These are phyloP conservation scores for Drosophila ficusphila DNA, from an alignment of 1,140 invertebrate species.

Conservation along the genomic window DNA sequence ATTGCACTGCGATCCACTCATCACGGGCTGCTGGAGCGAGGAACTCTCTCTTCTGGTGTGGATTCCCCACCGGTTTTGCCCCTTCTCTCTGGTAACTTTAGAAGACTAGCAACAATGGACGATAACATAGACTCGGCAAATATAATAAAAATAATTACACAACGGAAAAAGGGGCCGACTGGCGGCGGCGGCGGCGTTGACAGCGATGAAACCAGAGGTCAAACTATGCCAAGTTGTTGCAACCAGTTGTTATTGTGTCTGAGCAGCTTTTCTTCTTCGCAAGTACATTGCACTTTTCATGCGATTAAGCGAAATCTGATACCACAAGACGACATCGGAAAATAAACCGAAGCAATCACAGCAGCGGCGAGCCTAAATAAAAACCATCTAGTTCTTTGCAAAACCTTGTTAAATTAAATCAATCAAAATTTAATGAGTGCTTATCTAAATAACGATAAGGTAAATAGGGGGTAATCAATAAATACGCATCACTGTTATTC, in stretches of 20 bases:
- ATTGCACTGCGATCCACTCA: slow-evolving; percentile 37
- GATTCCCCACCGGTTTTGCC: slow-evolving; percentile 14
- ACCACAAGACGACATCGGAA: slow-evolving; percentile 26
- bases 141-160: slow-evolving; percentile 80
- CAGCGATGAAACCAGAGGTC: slow-evolving; percentile 64
- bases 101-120: slow-evolving; percentile 51
- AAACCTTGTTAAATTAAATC: neutral
- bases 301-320: slow-evolving; percentile 79
- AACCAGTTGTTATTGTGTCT: slow-evolving; percentile 38
- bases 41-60: slow-evolving; percentile 23
- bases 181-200: slow-evolving; percentile 20
- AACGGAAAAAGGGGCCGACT: slow-evolving; percentile 58
- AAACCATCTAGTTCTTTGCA: neutral
- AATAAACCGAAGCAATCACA: slow-evolving; percentile 12
- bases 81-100: slow-evolving; percentile 51
- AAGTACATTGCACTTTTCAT: slow-evolving; percentile 71
- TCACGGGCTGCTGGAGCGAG: slow-evolving; percentile 22
- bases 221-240: slow-evolving; percentile 58
- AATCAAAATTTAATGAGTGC: neutral
- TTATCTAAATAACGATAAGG: neutral
- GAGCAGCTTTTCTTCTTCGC: slow-evolving; percentile 20
- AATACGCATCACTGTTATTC: neutral
- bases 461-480: neutral
- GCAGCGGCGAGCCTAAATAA: neutral
- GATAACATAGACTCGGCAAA: slow-evolving; percentile 41